Conservation (phyloP, 2,797 vertebrate genomes). For the Enteromius anoplus region DNA sequence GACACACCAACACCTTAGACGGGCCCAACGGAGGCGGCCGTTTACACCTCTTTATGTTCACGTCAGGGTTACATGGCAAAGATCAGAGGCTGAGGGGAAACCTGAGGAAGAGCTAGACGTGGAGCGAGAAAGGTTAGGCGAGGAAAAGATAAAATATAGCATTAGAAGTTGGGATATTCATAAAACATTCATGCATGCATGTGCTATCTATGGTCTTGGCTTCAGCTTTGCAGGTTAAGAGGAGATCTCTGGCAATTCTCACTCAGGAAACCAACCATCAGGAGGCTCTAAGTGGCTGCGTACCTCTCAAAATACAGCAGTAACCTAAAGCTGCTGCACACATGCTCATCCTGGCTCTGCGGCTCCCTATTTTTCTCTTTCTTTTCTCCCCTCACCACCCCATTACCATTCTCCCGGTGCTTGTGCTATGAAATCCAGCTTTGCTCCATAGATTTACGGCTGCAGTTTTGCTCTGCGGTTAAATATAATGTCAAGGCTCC, state of each 20-base stretch:
- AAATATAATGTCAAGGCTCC: slow-evolving; percentile 69
- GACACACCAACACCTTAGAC: slow-evolving; percentile 49
- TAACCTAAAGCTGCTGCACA: slow-evolving; percentile 26
- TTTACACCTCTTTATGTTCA: slow-evolving; percentile 51
- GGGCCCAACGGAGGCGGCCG: slow-evolving; percentile 11
- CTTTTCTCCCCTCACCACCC: slow-evolving; percentile 45
- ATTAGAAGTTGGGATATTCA: not conserved
- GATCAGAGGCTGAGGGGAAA: slow-evolving; percentile 40
- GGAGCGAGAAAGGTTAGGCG: slow-evolving; percentile 14
- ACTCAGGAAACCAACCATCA: slow-evolving; percentile 71
- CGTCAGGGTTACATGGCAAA: slow-evolving; percentile 47
- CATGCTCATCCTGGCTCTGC: slow-evolving; percentile 28
- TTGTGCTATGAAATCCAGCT: slow-evolving; percentile 62
- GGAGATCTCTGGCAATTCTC: slow-evolving; percentile 66
- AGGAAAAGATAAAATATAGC: not conserved
- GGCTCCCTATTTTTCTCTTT: slow-evolving; percentile 33
- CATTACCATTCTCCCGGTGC: slow-evolving; percentile 34
- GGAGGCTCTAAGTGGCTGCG: slow-evolving; percentile 62
- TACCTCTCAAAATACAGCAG: slow-evolving; percentile 51
- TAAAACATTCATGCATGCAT: slow-evolving; percentile 24
- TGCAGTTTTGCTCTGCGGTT: slow-evolving; percentile 67
- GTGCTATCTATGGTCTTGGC: slow-evolving; percentile 24
- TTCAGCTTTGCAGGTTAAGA: slow-evolving; percentile 61
- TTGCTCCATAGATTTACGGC: slow-evolving; percentile 70
- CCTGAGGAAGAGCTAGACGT: slow-evolving; percentile 28